Evolutionary conservation across 2,888 invertebrate genomes (phyloP), one percentile per base, ranked within the genome.

Genomic region (Aporophyla lueneburgensis): DNA sequence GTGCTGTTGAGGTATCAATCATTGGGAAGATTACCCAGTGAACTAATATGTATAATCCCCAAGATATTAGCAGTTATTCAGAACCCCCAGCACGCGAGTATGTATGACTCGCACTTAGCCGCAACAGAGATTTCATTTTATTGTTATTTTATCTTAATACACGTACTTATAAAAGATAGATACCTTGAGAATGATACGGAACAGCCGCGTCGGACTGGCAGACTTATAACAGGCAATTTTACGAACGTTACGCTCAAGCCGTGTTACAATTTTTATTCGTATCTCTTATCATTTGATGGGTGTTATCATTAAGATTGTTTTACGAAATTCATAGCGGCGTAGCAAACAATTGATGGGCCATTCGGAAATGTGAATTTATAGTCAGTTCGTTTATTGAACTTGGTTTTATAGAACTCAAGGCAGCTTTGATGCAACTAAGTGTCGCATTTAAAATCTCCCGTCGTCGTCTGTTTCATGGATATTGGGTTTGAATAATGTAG

Each of bases 231-330:
- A 76, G 67, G 46, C 67, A 74, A 59, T 71, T 73, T 71, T 63
- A 81, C 19, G 54, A 58, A 56, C 59, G 56, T 85, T 69, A 76
- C 67, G 51, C 75, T 62, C 59, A 77, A 86, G 74, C 53, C 58
- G 69, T 76, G 72, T 79, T 51, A 74, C 76, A 76, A 49, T 76
- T 74, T 71, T 86, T 77, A 61, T 71, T 78, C 66, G 62, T 85
- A 75, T 86, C 81, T 86, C 74, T 88, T 87, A 88, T 88, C 87
- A 62, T 75, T 74, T 78, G 87, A 87, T 86, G 87, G 51, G 58
- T 78, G 78, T 84, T 88, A 87, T 88, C 88, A 78, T 71, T 76
- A 84, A 78, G 76, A 88, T 80, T 86, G 79, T 58, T 53, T 70
- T 72, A 78, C 74, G 67, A 79, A 84, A 71, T 74, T 86, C 51